Evolutionary conservation across 2,113 vertebrate species (phyloP).

Genomic region (Egretta garzetta): DNA sequence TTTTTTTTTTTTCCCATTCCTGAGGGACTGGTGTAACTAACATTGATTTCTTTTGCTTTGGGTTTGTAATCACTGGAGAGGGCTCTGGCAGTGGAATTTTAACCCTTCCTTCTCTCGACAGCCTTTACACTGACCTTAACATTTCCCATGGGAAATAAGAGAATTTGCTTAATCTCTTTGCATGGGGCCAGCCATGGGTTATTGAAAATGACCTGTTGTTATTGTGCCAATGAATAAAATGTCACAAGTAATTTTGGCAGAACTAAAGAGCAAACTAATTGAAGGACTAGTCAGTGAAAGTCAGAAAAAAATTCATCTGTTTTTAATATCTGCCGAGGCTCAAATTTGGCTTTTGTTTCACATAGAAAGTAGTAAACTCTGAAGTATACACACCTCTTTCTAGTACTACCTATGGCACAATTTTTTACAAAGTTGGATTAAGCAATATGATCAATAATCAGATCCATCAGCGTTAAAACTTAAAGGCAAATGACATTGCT

Average conservation of each 20-base stretch:
- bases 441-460: neutral
- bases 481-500: neutral
- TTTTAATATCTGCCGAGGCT: constrained; percentile 42
- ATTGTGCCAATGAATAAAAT: constrained; percentile 52
- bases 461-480: neutral
- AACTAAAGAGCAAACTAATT: constrained; percentile 53
- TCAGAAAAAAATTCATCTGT: constrained; percentile 50
- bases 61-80: neutral
- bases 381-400: neutral
- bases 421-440: neutral
- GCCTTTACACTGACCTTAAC: neutral
- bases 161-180: constrained; percentile 57
- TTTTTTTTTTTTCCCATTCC: neutral
- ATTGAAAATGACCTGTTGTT: constrained; percentile 52
- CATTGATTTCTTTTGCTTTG: constrained; percentile 24
- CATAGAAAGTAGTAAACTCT: neutral
- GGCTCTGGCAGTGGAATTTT: constrained; percentile 24
- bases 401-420: neutral
- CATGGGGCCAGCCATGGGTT: constrained; percentile 43
- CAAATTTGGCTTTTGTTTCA: constrained; percentile 45
- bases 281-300: constrained; percentile 25
- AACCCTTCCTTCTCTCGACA: constrained; percentile 12
- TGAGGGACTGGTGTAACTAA: neutral
- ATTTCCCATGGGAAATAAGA: neutral
- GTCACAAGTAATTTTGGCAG: constrained; percentile 56